Evolutionary conservation across 2,888 invertebrate genomes (phyloP).

Genomic region (Nudaria mundana): DNA sequence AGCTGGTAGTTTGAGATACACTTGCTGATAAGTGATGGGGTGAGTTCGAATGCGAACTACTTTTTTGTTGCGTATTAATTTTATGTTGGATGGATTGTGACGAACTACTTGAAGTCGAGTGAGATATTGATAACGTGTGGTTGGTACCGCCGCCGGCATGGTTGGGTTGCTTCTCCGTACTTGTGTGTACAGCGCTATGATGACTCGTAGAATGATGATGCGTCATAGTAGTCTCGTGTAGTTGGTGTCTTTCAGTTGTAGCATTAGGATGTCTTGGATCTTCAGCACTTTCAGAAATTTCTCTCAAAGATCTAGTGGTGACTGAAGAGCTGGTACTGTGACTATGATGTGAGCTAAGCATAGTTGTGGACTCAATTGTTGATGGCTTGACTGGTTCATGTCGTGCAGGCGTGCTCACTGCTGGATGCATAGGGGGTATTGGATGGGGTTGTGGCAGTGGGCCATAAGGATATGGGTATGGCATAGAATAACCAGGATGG

Average conservation of each 20-base stretch:
- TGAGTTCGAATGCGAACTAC: slow-evolving; percentile 69
- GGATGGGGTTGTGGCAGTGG: slow-evolving; percentile 88
- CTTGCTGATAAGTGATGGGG: slow-evolving; percentile 80
- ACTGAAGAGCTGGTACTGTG: slow-evolving; percentile 86
- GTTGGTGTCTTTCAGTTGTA: slow-evolving; percentile 81
- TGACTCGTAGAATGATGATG: slow-evolving; percentile 85
- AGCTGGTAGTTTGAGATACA: slow-evolving; percentile 76
- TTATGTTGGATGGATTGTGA: slow-evolving; percentile 84
- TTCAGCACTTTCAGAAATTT: slow-evolving; percentile 78
- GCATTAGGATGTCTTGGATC: slow-evolving; percentile 72
- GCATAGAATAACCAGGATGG: slow-evolving; percentile 86
- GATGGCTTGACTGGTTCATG: slow-evolving; percentile 76
- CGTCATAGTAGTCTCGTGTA: slow-evolving; percentile 84
- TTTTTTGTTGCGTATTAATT: slow-evolving; percentile 78
- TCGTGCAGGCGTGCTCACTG: slow-evolving; percentile 68
- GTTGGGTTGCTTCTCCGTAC: slow-evolving; percentile 82
- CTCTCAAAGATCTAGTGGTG: slow-evolving; percentile 84
- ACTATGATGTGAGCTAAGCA: slow-evolving; percentile 86
- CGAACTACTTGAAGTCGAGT: slow-evolving; percentile 84
- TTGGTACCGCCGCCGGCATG: slow-evolving; percentile 77
- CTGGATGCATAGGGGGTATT: slow-evolving; percentile 84
- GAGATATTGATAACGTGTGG: slow-evolving; percentile 84
- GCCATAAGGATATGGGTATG: slow-evolving; percentile 87
- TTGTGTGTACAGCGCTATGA: slow-evolving; percentile 84
- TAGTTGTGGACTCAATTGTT: slow-evolving; percentile 84